Conservation (phyloP, 1,140 invertebrate species). For the Drosophila bocqueti region DNA sequence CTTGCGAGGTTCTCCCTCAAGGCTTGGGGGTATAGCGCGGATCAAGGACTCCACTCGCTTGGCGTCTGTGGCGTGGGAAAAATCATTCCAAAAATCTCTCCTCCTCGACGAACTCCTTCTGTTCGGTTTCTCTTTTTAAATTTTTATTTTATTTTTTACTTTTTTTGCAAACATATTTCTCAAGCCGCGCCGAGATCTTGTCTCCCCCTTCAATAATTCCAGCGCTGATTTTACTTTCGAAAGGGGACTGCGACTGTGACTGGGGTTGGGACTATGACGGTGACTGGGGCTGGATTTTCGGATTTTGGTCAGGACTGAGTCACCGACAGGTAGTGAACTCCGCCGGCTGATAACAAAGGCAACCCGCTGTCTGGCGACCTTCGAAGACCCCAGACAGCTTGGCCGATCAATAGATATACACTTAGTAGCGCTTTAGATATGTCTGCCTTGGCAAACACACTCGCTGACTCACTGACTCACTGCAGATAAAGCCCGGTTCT, state of each 20-base stretch:
- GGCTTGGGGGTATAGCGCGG: neutral
- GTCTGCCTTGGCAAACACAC: constrained; percentile 1
- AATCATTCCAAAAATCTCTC: constrained; percentile 33
- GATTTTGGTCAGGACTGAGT: constrained; percentile 30
- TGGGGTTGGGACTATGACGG: neutral
- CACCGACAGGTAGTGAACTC: constrained; percentile 40
- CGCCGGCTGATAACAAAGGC: constrained; percentile 50
- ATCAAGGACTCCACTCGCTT: constrained; percentile 42
- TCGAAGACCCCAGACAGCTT: constrained; percentile 32
- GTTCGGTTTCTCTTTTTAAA: constrained; percentile 33
- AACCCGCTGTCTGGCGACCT: constrained; percentile 50
- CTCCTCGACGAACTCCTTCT: constrained; percentile 33
- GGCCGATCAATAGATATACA: constrained; percentile 22
- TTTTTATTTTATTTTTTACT: constrained; percentile 17
- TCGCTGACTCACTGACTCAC: constrained; percentile 24
- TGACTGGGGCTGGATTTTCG: neutral
- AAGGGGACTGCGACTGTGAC: constrained; percentile 4
- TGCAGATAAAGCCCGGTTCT: constrained; percentile 14
- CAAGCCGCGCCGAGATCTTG: constrained; percentile 56
- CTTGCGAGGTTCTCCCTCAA: neutral
- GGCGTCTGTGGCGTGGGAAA: constrained; percentile 50
- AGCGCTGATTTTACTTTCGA: constrained; percentile 29
- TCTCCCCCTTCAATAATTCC: constrained; percentile 67
- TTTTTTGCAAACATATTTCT: constrained; percentile 59
- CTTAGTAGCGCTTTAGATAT: constrained; percentile 3